Evolutionary conservation across 2,888 invertebrate genomes (phyloP).

Genomic region (Idaea straminata): DNA sequence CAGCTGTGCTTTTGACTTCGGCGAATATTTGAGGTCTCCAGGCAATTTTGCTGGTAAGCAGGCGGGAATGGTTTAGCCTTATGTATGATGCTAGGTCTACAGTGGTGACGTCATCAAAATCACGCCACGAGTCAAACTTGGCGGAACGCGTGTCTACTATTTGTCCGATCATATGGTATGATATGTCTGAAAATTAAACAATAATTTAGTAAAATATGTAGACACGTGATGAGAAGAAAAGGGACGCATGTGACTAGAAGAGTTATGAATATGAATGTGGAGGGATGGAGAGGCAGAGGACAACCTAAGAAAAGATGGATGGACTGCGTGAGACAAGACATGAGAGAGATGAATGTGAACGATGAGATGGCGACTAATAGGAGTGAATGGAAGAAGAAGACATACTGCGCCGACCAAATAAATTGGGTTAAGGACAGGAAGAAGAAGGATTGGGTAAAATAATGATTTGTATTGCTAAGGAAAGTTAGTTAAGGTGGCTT

Average conservation of each 20-base stretch:
- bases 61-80: slow-evolving; percentile 89
- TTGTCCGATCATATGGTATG: slow-evolving; percentile 85
- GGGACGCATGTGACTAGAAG: too few relatives aligned
- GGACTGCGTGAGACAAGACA: too few relatives aligned
- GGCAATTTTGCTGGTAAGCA: slow-evolving; percentile 87
- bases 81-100: slow-evolving; percentile 89
- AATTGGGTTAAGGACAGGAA: too few relatives aligned
- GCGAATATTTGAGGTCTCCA: slow-evolving; percentile 89
- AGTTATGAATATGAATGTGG: too few relatives aligned
- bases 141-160: slow-evolving; percentile 89
- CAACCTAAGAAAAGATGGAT: too few relatives aligned
- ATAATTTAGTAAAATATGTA: background rate
- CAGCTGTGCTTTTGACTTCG: slow-evolving; percentile 61
- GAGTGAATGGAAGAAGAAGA: too few relatives aligned
- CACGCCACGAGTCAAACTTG: slow-evolving; percentile 88
- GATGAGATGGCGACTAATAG: too few relatives aligned
- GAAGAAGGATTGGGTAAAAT: too few relatives aligned
- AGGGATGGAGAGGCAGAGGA: too few relatives aligned
- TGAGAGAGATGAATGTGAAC: too few relatives aligned
- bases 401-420: too few relatives aligned
- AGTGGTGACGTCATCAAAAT: slow-evolving; percentile 89
- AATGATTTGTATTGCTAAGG: background rate
- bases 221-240: too few relatives aligned
- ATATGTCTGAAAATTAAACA: slow-evolving; percentile 57
- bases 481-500: background rate